phyloP scores from a whole-genome alignment of 2,888 invertebrate genomes.

The Melanostoma scalare region DNA sequence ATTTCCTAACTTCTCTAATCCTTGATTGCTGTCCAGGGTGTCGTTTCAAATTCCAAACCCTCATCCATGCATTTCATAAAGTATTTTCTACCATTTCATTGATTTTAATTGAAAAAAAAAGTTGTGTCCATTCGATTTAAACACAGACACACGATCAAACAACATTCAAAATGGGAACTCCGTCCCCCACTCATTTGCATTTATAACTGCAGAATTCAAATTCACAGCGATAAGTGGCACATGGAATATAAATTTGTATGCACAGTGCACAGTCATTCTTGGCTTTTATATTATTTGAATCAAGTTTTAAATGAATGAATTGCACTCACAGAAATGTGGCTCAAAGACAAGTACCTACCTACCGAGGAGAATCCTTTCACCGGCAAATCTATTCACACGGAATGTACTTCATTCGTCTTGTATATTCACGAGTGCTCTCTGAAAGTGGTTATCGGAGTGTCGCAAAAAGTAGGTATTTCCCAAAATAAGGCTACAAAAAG shows the following conservation, averaged over 20 bases:
- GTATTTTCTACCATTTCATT: too few species aligned
- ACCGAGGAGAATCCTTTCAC: constrained; percentile 11
- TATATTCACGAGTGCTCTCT: constrained; percentile 7
- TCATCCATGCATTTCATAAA: too few species aligned
- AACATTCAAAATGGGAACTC: too few species aligned
- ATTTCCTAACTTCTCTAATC: too few species aligned
- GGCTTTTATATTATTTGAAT: constrained; percentile 4
- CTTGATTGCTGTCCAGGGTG: too few species aligned
- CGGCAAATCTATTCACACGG: constrained; percentile 14
- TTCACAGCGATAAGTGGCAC: constrained; percentile 12
- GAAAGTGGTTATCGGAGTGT: constrained; percentile 2
- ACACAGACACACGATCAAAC: too few species aligned
- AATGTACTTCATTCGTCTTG: constrained; percentile 27
- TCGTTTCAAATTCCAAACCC: too few species aligned
- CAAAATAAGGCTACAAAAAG: constrained; percentile 4
- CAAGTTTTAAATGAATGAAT: constrained; percentile 28
- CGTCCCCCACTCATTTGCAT: too few species aligned
- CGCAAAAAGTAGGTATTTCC: constrained; percentile 5
- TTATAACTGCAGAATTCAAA: too few species aligned
- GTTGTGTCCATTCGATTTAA: too few species aligned
- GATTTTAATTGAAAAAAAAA: too few species aligned
- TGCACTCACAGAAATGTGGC: constrained; percentile 5
- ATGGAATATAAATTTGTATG: neutral
- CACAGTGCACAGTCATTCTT: constrained; percentile 4
- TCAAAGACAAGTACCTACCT: constrained; percentile 2